Conservation (phyloP, 30 jellyfish, hydroid and myxozoan species). For the Pelagia noctiluca region DNA sequence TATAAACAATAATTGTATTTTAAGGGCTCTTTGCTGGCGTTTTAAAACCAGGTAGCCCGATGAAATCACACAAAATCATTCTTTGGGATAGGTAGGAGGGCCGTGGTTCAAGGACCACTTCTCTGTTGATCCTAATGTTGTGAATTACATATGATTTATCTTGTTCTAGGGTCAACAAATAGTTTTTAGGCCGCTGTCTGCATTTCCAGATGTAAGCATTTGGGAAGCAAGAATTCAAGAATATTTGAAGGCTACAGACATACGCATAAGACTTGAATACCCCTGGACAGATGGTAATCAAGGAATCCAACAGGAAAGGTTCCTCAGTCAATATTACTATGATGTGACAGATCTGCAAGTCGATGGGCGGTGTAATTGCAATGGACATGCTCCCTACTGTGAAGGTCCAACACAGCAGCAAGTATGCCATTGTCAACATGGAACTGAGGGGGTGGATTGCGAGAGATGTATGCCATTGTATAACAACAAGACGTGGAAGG, state of each 20-base stretch:
- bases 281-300: constrained; percentile 96
- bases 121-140: too few relatives aligned
- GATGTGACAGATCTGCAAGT: constrained; percentile 81
- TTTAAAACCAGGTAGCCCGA: too few relatives aligned
- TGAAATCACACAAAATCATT: too few relatives aligned
- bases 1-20: too few relatives aligned
- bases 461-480: constrained; percentile 82
- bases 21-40: too few relatives aligned
- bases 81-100: too few relatives aligned
- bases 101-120: too few relatives aligned
- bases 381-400: constrained; percentile 89
- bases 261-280: constrained; percentile 73
- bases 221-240: constrained; percentile 66
- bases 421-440: constrained; percentile 70
- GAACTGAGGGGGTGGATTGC: constrained; percentile 84
- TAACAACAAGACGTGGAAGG: constrained; percentile 83
- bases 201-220: constrained; percentile 41
- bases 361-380: constrained; percentile 84
- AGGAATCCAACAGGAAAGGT: constrained; percentile 50
- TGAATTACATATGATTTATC: not conserved
- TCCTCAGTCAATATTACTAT: constrained; percentile 76
- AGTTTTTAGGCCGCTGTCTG: constrained; percentile 57
- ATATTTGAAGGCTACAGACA: constrained; percentile 77
- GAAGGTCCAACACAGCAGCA: constrained; percentile 41
- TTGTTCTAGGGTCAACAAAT: constrained; percentile 50